These are phyloP conservation scores for Pangasius sanitwongsei DNA, from an alignment of 2,797 vertebrate genomes.

Conservation along the genomic window DNA sequence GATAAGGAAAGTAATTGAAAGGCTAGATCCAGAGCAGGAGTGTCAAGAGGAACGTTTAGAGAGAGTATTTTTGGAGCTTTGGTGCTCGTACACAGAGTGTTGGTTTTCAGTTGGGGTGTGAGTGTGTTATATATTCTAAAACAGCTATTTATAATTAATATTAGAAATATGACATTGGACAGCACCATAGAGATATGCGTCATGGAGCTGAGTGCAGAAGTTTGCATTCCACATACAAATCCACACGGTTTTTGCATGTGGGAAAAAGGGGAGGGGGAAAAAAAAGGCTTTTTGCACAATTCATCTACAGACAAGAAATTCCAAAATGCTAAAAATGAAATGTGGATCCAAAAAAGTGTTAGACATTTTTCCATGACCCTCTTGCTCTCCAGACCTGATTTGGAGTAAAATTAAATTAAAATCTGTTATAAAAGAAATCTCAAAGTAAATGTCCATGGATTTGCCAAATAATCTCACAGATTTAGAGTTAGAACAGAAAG, in stretches of 20 bases:
- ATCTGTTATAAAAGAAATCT: background rate
- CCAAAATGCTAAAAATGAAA: background rate
- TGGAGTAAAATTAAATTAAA: background rate
- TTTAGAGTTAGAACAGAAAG: background rate
- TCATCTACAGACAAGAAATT: background rate
- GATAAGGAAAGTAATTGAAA: conserved; percentile 70
- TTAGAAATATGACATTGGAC: background rate
- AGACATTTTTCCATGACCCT: background rate
- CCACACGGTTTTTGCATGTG: background rate
- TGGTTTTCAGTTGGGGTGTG: background rate
- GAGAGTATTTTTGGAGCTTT: conserved; percentile 25
- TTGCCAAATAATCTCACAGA: background rate
- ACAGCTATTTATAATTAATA: background rate
- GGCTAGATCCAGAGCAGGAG: conserved; percentile 54
- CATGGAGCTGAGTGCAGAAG: background rate
- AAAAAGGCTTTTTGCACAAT: background rate
- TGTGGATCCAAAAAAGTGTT: background rate
- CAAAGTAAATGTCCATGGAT: background rate
- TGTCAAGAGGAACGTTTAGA: conserved; percentile 48
- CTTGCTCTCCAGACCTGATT: background rate
- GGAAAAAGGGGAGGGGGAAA: background rate
- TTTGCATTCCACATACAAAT: background rate
- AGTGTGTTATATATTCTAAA: background rate
- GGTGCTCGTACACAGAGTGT: background rate
- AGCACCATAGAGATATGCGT: background rate